Evolutionary conservation across 1,140 invertebrate genomes (phyloP), one percentile per base, ranked within the genome.

Genomic region (Brachionus sp.): DNA sequence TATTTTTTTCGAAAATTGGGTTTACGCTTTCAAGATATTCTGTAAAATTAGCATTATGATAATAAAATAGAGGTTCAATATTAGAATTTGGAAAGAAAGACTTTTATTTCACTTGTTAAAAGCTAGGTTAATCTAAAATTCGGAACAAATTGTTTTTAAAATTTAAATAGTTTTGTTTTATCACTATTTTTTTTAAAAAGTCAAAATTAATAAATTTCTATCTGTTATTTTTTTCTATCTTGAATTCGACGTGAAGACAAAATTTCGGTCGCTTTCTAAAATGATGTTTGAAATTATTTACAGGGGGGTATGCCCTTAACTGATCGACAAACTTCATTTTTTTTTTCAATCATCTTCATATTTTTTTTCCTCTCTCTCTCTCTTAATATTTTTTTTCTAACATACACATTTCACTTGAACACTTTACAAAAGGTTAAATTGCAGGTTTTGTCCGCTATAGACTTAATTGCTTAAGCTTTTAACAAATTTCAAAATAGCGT

Each of bases 261-360:
- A 9, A 0, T 57, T 57, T 57, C 9, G 50, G 50, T 57, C 50
- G 9, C 29, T 57, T 7, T 57, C 50, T 19, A 57, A 57, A 2
- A 57, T 16, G 16, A 6, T 19, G 5, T 57, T 57, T 57, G 9
- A 25, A 57, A 57, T 29, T 29, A 23, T 25, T 25, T 19, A 23
- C n/a, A 50, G 50, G 50, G 46, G 50, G 50, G 50, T 57, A 57
- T 57, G 50, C 19, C 50, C 64, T 70, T 70, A 70, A 70, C 66
- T 70, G 66, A 37, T 37, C 66, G 16, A 16, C 66, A 33, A 70
- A 70, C 66, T 70, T 39, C 66, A 70, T 70, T 39, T 70, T 70
- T 12, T 37, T 35, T 70, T 70, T 70, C 37, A 0, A 37, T 42
- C 37, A 37, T 70, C 37, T 70, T 70, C 16, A 33, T 66, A 66